These are phyloP conservation scores for Podarcis siculus DNA, from an alignment of 2,797 vertebrate genomes.

Conservation along the genomic window DNA sequence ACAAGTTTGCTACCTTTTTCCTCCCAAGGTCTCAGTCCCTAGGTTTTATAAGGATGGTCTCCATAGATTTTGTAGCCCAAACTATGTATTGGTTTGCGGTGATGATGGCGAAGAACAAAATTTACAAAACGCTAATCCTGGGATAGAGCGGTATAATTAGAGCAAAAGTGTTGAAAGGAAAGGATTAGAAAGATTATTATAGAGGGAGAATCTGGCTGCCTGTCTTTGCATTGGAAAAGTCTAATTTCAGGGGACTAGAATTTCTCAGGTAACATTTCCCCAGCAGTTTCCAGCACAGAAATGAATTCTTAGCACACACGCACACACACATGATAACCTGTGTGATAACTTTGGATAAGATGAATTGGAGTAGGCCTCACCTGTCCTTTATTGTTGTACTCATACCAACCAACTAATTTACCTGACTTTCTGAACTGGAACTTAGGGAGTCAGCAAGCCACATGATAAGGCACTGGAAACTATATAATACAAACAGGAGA, in stretches of 20 bases:
- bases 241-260: neutral
- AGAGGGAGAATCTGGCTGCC: neutral
- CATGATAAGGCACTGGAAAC: accelerated
- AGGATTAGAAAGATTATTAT: neutral
- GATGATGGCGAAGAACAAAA: slow-evolving; percentile 40
- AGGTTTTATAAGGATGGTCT: neutral
- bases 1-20: neutral
- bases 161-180: neutral
- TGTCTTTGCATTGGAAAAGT: neutral
- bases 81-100: neutral
- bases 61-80: neutral
- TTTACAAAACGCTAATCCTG: slow-evolving; percentile 35
- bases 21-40: too few species aligned
- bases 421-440: slow-evolving; percentile 24
- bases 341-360: neutral
- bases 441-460: slow-evolving; percentile 41
- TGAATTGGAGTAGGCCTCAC: slow-evolving; percentile 18
- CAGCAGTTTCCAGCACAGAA: slow-evolving; percentile 25
- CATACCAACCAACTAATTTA: neutral
- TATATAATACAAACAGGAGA: neutral
- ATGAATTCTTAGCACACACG: neutral
- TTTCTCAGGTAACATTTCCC: neutral
- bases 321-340: neutral
- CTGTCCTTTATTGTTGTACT: neutral
- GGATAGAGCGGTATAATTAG: slow-evolving; percentile 34